Percentiles rank a stretch among this genome's conserved stretches.
Evolutionary conservation across 2,113 vertebrate species (phyloP).

Genomic region (Oryzias melastigma): DNA sequence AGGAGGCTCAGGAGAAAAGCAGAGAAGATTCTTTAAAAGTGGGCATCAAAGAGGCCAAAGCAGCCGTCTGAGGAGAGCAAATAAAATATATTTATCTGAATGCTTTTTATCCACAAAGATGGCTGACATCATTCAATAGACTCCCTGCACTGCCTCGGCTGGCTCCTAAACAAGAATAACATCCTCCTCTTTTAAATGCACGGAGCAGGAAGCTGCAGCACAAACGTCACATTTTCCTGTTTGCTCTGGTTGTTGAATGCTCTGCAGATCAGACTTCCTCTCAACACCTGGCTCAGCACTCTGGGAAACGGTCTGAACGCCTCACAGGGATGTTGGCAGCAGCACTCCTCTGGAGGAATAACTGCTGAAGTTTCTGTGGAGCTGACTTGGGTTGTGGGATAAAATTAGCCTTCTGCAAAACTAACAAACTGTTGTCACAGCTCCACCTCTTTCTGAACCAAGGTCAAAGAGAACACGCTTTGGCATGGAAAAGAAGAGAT

Average conservation of each 20-base stretch:
- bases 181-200: slow-evolving; percentile 31
- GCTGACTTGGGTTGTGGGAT: slow-evolving; percentile 14
- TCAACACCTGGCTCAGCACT: slow-evolving; percentile 46
- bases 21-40: too few relatives aligned
- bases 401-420: slow-evolving; percentile 58
- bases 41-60: too few relatives aligned
- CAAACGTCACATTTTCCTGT: slow-evolving; percentile 13
- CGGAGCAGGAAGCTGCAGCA: slow-evolving; percentile 29
- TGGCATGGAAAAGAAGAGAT: slow-evolving; percentile 36
- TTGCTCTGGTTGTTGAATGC: background rate
- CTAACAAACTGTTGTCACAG: slow-evolving; percentile 30
- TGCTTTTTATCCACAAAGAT: too few relatives aligned
- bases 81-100: too few relatives aligned
- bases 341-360: slow-evolving; percentile 37
- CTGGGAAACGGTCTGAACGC: slow-evolving; percentile 12
- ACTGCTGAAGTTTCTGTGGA: slow-evolving; percentile 40
- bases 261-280: slow-evolving; percentile 1
- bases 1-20: too few relatives aligned
- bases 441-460: slow-evolving; percentile 23
- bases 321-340: background rate
- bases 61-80: too few relatives aligned
- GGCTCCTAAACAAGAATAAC: slow-evolving; percentile 35
- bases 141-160: slow-evolving; percentile 39
- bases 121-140: slow-evolving; percentile 9
- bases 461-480: background rate